phyloP scores from a whole-genome alignment of 2,888 invertebrate genomes.

The Phrixothrix hirtus region DNA sequence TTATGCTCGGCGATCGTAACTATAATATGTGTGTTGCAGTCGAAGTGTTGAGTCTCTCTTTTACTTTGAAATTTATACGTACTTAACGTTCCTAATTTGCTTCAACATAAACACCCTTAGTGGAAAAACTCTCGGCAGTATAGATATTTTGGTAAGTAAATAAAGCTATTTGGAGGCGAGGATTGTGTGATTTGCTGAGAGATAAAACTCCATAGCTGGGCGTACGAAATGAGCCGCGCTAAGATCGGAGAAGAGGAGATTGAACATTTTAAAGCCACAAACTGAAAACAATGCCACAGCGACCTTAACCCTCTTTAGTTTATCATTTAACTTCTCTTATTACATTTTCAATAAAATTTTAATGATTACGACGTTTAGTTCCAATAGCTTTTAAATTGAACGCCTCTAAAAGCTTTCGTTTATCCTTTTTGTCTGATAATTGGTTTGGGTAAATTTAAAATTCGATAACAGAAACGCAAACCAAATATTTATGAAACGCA shows the following conservation, averaged over 20 bases:
- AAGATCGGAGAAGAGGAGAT: constrained; percentile 39
- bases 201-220: constrained; percentile 40
- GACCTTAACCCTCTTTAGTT: constrained; percentile 12
- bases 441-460: background rate
- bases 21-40: constrained; percentile 7
- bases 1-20: constrained; percentile 21
- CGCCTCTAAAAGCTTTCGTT: background rate
- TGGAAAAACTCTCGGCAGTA: constrained; percentile 45
- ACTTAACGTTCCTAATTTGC: too few species aligned
- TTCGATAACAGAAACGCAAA: background rate
- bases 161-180: constrained; percentile 48
- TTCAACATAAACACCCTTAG: constrained; percentile 40
- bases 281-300: constrained; percentile 34
- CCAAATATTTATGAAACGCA: background rate
- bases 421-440: background rate
- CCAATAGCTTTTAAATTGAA: background rate
- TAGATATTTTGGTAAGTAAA: constrained; percentile 52
- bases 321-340: constrained; percentile 12
- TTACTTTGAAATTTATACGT: too few species aligned
- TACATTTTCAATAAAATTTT: constrained; percentile 24
- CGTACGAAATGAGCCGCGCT: constrained; percentile 26
- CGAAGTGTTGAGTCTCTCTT: constrained; percentile 5
- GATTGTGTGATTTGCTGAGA: constrained; percentile 47
- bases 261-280: constrained; percentile 45
- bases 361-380: constrained; percentile 9